Evolutionary conservation across 2,113 vertebrate genomes (phyloP).

Genomic region (Nycticebus coucang): DNA sequence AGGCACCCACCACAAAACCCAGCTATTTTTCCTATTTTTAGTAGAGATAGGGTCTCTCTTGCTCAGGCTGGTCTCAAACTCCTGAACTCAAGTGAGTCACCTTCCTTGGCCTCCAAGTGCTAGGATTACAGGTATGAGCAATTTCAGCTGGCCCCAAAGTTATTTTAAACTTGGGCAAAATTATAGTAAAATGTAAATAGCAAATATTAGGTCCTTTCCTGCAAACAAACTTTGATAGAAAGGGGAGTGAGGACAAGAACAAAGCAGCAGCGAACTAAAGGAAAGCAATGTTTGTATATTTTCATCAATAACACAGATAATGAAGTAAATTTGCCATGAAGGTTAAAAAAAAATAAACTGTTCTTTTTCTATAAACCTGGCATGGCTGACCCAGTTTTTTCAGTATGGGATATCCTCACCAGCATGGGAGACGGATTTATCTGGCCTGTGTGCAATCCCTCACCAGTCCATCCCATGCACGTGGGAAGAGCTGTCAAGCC

Average conservation of each 20-base stretch:
- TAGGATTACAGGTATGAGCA: too few relatives aligned
- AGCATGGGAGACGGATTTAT: not conserved
- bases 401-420: not conserved
- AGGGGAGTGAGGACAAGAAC: not conserved
- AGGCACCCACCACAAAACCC: too few relatives aligned
- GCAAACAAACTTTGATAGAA: constrained; percentile 22
- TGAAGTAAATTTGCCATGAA: not conserved
- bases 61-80: too few relatives aligned
- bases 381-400: not conserved
- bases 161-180: not conserved
- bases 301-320: constrained; percentile 9
- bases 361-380: not conserved
- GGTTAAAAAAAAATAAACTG: not conserved
- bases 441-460: not conserved
- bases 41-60: too few relatives aligned
- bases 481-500: not conserved
- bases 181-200: not conserved
- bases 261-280: not conserved
- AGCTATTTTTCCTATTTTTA: too few relatives aligned
- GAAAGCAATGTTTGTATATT: not conserved
- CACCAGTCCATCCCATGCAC: not conserved
- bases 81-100: too few relatives aligned
- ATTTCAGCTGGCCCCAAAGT: too few relatives aligned
- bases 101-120: too few relatives aligned
- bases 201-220: constrained; percentile 18